These are phyloP conservation scores for Pao palembangensis DNA, from an alignment of 2,113 vertebrate genomes.

Conservation along the genomic window DNA sequence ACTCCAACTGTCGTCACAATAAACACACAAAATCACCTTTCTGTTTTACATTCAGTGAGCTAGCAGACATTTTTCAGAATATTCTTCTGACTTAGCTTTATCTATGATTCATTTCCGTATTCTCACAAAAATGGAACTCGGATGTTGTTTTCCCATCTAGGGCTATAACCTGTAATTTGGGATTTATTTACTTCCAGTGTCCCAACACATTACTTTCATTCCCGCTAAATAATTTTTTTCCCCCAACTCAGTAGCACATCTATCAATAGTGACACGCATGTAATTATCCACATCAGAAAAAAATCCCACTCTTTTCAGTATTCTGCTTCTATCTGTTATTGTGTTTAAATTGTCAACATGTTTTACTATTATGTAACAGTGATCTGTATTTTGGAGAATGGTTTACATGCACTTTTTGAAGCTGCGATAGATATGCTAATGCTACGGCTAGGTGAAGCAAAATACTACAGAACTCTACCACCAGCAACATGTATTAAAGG, in stretches of 20 bases:
- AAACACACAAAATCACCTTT: slow-evolving; percentile 12
- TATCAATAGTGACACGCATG: slow-evolving; percentile 21
- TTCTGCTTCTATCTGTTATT: not conserved
- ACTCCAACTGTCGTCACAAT: slow-evolving; percentile 22
- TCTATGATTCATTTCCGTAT: not conserved
- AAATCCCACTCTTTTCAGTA: not conserved
- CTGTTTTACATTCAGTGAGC: not conserved
- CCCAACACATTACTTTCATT: slow-evolving; percentile 34
- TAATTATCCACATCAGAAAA: not conserved
- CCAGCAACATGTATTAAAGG: not conserved
- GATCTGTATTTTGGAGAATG: not conserved
- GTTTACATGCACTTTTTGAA: not conserved
- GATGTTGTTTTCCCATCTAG: slow-evolving; percentile 29
- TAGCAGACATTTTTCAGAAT: not conserved
- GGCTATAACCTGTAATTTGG: slow-evolving; percentile 54
- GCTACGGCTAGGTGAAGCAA: too few relatives aligned
- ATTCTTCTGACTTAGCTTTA: not conserved
- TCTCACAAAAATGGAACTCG: slow-evolving; percentile 10
- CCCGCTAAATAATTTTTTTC: slow-evolving; percentile 33
- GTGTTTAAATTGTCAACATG: slow-evolving; percentile 22
- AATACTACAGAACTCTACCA: not conserved
- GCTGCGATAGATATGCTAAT: too few relatives aligned
- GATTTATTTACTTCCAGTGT: slow-evolving; percentile 55
- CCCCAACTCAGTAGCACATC: not conserved
- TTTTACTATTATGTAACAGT: not conserved